Evolutionary conservation across 2,888 invertebrate genomes (phyloP).

Genomic region (Parnassius orleans): DNA sequence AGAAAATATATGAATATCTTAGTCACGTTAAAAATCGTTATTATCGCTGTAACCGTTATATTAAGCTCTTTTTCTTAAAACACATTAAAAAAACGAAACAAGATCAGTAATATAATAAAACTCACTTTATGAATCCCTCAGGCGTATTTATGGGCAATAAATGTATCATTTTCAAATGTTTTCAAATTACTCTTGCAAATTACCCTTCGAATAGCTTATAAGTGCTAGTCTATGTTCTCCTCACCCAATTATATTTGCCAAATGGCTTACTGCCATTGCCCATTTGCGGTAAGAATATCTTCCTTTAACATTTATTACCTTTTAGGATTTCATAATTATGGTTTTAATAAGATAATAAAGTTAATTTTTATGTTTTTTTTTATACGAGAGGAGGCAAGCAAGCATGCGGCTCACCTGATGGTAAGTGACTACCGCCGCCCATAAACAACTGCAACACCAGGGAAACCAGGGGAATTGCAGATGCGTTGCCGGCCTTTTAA

Average conservation of each 20-base stretch:
- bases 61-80: background rate
- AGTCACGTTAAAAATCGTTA: no score
- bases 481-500: no score
- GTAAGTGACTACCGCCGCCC: no score
- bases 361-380: no score
- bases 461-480: no score
- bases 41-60: no score
- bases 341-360: no score
- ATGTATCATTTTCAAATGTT: slow-evolving; percentile 21
- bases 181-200: slow-evolving; percentile 23
- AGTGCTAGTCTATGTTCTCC: slow-evolving; percentile 22
- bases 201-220: slow-evolving; percentile 21
- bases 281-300: slow-evolving; percentile 7
- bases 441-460: no score
- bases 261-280: slow-evolving; percentile 19
- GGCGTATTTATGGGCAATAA: slow-evolving; percentile 13
- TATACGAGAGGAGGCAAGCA: no score
- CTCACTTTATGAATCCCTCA: slow-evolving; percentile 7
- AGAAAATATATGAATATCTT: no score
- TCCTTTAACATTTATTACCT: slow-evolving; percentile 4
- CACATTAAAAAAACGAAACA: background rate
- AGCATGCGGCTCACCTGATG: no score
- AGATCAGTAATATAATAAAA: slow-evolving; percentile 2
- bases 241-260: slow-evolving; percentile 23
- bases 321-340: no score